Conservation (phyloP, 2,888 invertebrate genomes). For the Polydrusus cervinus region DNA sequence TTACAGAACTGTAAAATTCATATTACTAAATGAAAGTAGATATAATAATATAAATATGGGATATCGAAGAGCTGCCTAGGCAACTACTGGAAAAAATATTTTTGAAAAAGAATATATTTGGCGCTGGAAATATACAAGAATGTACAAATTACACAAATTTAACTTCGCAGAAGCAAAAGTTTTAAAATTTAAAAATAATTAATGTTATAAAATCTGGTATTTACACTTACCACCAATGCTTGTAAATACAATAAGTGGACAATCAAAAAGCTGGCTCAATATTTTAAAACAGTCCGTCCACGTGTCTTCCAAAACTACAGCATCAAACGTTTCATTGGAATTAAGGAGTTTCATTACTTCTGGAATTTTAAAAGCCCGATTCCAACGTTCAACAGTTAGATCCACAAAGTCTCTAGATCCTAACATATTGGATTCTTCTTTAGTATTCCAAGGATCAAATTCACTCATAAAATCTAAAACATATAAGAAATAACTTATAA, state of each 20-base stretch:
- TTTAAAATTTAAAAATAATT: too few relatives aligned
- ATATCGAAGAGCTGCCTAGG: too few relatives aligned
- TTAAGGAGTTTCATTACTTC: conserved; percentile 1
- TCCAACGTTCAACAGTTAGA: not conserved
- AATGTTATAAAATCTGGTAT: too few relatives aligned
- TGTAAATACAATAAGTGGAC: conserved; percentile 1
- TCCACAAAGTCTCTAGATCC: not conserved
- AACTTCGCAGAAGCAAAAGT: too few relatives aligned
- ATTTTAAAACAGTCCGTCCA: conserved; percentile 12
- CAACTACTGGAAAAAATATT: too few relatives aligned
- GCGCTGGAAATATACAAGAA: too few relatives aligned
- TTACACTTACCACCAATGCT: conserved; percentile 20
- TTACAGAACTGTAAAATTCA: too few relatives aligned
- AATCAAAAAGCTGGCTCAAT: not conserved
- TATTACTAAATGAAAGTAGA: too few relatives aligned
- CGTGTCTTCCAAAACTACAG: not conserved
- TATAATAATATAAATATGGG: too few relatives aligned
- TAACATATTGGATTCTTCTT: not conserved
- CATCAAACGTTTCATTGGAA: conserved; percentile 1
- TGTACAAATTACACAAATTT: too few relatives aligned
- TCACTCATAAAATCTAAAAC: not conserved
- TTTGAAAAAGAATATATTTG: too few relatives aligned
- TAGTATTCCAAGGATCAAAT: not conserved
- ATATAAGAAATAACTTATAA: not conserved
- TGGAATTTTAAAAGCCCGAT: conserved; percentile 5